A percentile compares a stretch with the other conserved stretches of the same genome.
Evolutionary conservation across 2,888 invertebrate species (phyloP).

Genomic region (Trisateles emortualis): DNA sequence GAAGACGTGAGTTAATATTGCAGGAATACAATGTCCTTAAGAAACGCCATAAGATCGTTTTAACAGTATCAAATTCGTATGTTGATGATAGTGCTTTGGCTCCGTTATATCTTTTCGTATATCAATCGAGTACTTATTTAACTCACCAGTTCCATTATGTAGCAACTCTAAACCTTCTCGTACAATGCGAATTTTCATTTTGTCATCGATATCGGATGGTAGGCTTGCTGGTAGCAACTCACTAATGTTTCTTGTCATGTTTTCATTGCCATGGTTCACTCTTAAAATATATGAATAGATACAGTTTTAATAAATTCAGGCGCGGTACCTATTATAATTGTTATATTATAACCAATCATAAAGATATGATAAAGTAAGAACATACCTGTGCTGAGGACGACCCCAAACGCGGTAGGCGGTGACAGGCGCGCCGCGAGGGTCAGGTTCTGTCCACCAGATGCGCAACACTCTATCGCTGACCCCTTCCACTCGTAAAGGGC

Average conservation of each 20-base stretch:
- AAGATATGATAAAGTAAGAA: background rate
- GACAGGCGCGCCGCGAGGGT: slow-evolving; percentile 92
- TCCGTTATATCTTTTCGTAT: no score
- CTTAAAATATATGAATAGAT: slow-evolving; percentile 8
- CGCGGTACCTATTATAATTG: no score
- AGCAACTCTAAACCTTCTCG: slow-evolving; percentile 87
- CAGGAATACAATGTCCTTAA: no score
- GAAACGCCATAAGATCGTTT: no score
- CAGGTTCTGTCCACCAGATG: slow-evolving; percentile 93
- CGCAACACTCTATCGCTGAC: slow-evolving; percentile 91
- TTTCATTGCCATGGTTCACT: slow-evolving; percentile 70
- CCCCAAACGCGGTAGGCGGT: slow-evolving; percentile 92
- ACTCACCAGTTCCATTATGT: slow-evolving; percentile 92
- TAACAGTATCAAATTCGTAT: no score
- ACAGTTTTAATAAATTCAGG: no score
- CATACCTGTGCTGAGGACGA: slow-evolving; percentile 72
- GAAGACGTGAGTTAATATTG: no score
- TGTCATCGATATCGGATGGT: slow-evolving; percentile 69
- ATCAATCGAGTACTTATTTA: background rate
- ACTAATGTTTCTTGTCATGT: slow-evolving; percentile 67
- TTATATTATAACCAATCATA: no score
- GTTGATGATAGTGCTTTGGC: no score
- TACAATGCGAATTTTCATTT: slow-evolving; percentile 68
- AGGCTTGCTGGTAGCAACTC: slow-evolving; percentile 63
- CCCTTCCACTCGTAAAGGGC: slow-evolving; percentile 90